Evolutionary conservation across 2,113 vertebrate genomes (phyloP).

Genomic region (Entosphenus tridentatus): DNA sequence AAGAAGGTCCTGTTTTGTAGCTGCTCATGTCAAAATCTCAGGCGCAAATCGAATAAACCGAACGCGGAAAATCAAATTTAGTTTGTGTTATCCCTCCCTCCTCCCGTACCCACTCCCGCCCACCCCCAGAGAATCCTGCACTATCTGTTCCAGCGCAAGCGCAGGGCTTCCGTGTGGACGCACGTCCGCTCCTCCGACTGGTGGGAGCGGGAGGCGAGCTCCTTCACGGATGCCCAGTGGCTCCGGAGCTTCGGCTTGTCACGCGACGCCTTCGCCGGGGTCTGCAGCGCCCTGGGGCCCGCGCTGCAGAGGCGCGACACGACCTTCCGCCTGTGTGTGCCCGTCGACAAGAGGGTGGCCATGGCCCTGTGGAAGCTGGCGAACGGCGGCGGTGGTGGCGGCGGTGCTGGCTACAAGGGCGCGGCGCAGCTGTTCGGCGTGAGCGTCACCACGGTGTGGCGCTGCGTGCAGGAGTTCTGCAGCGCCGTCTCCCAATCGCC

Average conservation of each 20-base stretch:
- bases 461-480: slow-evolving; percentile 11
- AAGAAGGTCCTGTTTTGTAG: too few relatives aligned
- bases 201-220: slow-evolving; percentile 10
- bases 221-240: slow-evolving; percentile 12
- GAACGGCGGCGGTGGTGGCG: background rate
- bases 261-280: slow-evolving; percentile 10
- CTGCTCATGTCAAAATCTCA: too few relatives aligned
- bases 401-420: slow-evolving; percentile 8
- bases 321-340: slow-evolving; percentile 9
- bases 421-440: slow-evolving; percentile 12
- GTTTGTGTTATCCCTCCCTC: too few relatives aligned
- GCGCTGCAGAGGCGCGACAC: slow-evolving; percentile 10
- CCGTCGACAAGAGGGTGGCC: slow-evolving; percentile 10
- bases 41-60: too few relatives aligned
- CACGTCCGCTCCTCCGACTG: slow-evolving; percentile 9
- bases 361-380: slow-evolving; percentile 12
- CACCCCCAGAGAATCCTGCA: too few relatives aligned
- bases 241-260: slow-evolving; percentile 12
- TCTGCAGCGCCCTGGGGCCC: slow-evolving; percentile 9
- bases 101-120: too few relatives aligned
- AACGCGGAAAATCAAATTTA: too few relatives aligned
- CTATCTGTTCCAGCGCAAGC: too few relatives aligned
- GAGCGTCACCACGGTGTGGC: slow-evolving; percentile 10
- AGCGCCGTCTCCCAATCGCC: slow-evolving; percentile 7
- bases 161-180: background rate